Conservation (phyloP, 2,888 invertebrate genomes). For the Pyrrhosoma nymphula region DNA sequence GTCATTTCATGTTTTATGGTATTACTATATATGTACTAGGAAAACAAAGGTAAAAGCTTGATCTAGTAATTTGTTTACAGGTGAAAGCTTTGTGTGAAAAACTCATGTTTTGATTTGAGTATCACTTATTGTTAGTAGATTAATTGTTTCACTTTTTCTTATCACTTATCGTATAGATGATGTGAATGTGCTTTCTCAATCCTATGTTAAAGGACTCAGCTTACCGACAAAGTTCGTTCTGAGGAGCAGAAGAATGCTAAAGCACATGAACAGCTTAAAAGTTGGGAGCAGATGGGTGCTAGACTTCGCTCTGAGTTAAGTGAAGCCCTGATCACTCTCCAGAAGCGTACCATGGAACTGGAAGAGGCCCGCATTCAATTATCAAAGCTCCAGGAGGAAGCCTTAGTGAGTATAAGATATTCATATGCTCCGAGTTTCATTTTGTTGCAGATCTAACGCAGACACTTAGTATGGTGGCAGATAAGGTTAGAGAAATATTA, state of each 20-base stretch:
- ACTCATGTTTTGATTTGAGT: too few relatives aligned
- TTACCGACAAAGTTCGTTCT: constrained; percentile 4
- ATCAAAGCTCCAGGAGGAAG: constrained; percentile 81
- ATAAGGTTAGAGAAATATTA: too few relatives aligned
- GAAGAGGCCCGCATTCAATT: constrained; percentile 80
- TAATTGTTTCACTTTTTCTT: too few relatives aligned
- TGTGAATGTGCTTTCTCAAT: background rate
- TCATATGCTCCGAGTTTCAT: background rate
- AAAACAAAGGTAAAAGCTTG: too few relatives aligned
- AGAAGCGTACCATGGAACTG: constrained; percentile 80
- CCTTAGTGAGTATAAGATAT: constrained; percentile 79
- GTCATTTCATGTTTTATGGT: too few relatives aligned
- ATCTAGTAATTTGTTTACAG: too few relatives aligned
- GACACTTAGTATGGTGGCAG: too few relatives aligned
- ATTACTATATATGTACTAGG: too few relatives aligned
- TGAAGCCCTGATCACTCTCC: constrained; percentile 80
- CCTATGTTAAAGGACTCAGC: constrained; percentile 17
- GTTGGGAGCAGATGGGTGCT: constrained; percentile 80
- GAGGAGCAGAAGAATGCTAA: constrained; percentile 42
- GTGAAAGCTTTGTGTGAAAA: too few relatives aligned
- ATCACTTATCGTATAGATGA: too few relatives aligned
- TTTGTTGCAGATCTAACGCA: too few relatives aligned
- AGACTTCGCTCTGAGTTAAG: constrained; percentile 80
- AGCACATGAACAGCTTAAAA: constrained; percentile 72
- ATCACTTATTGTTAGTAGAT: too few relatives aligned